phyloP scores from a whole-genome alignment of 2,888 invertebrate species.

The Meiosimyza decipiens region DNA sequence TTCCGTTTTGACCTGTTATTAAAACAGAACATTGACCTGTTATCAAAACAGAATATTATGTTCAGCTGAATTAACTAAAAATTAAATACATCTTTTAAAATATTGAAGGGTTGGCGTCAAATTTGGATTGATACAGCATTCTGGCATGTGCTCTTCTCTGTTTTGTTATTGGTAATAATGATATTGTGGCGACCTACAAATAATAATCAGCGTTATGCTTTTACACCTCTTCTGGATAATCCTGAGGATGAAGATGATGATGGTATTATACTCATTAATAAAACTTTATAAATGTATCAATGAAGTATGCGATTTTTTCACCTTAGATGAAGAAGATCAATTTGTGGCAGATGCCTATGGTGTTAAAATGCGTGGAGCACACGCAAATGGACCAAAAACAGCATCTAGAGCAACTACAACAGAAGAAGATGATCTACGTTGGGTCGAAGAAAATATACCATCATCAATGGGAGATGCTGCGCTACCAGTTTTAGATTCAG shows the following conservation, averaged over 20 bases:
- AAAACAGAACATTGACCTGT: not conserved
- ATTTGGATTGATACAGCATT: constrained; percentile 95
- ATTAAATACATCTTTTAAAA: constrained; percentile 4
- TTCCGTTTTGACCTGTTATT: not conserved
- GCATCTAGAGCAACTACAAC: constrained; percentile 64
- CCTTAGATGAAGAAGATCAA: constrained; percentile 81
- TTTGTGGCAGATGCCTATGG: constrained; percentile 89
- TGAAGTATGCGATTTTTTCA: not conserved
- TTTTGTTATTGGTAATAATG: constrained; percentile 91
- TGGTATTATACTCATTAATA: constrained; percentile 56
- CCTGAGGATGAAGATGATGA: constrained; percentile 83
- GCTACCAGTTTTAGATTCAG: constrained; percentile 77
- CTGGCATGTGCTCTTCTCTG: constrained; percentile 93
- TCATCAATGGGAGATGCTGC: constrained; percentile 78
- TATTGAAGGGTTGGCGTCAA: constrained; percentile 83
- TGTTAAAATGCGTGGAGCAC: constrained; percentile 77
- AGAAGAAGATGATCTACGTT: constrained; percentile 83
- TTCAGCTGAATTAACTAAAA: not conserved
- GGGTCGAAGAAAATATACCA: constrained; percentile 96
- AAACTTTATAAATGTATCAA: not conserved
- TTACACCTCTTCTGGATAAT: constrained; percentile 89
- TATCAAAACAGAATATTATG: not conserved
- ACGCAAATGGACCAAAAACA: constrained; percentile 67
- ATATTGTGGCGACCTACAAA: constrained; percentile 95
- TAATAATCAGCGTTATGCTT: constrained; percentile 95